Conservation (phyloP, 2,113 vertebrate genomes). For the Burhinus bistriatus region DNA sequence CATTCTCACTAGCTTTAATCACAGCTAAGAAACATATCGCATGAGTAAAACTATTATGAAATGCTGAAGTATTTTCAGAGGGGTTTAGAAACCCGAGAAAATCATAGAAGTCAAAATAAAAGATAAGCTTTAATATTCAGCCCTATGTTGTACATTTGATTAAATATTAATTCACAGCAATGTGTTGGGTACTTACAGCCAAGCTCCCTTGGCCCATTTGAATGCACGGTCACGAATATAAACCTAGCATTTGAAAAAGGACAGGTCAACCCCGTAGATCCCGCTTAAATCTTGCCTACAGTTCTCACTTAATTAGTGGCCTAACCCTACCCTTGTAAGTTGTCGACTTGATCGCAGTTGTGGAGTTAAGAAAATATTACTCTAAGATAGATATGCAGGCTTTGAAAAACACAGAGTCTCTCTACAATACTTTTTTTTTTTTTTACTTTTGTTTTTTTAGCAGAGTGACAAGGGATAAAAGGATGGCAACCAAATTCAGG, state of each 20-base stretch:
- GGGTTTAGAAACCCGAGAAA: slow-evolving; percentile 12
- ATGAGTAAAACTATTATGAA: slow-evolving; percentile 10
- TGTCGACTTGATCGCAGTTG: neutral
- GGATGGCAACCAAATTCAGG: neutral
- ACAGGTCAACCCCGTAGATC: neutral
- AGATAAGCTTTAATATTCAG: slow-evolving; percentile 39
- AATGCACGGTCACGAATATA: slow-evolving; percentile 24
- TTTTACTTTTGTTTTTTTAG: neutral
- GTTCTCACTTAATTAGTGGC: neutral
- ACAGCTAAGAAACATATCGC: neutral
- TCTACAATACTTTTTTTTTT: neutral
- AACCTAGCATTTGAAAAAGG: slow-evolving; percentile 36
- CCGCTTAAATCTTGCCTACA: neutral
- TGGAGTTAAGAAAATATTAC: neutral
- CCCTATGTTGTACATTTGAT: slow-evolving; percentile 31
- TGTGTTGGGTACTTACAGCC: slow-evolving; percentile 6
- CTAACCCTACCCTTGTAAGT: neutral
- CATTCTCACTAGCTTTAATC: slow-evolving; percentile 36
- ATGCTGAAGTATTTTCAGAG: slow-evolving; percentile 3
- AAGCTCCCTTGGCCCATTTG: slow-evolving; percentile 40
- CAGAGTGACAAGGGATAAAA: neutral
- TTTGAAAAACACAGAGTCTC: neutral
- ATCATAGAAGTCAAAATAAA: slow-evolving; percentile 26
- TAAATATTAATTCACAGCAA: slow-evolving; percentile 64
- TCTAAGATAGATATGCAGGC: neutral